Evolutionary conservation across 2,888 invertebrate genomes (phyloP), one percentile per base, ranked within the genome.

Genomic region (Archaeoteleia sp.): DNA sequence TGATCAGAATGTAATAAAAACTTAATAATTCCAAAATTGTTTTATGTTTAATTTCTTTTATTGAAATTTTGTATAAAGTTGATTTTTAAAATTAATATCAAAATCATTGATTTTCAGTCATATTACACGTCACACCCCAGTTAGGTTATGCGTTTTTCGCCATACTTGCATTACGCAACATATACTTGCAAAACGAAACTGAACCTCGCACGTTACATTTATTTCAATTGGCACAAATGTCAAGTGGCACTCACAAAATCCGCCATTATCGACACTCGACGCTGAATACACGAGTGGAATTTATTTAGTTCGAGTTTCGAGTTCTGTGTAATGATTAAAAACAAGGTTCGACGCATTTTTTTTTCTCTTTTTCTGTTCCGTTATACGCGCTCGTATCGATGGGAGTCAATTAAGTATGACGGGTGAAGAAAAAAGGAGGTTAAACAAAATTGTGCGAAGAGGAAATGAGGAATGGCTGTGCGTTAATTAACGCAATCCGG

Each of bases 141-240:
- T n/a, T n/a, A n/a, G n/a, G 40, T 61, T 53, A 53, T 53, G 35
- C 23, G n/a, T n/a, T n/a, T n/a, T n/a, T n/a, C n/a, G n/a, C n/a
- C n/a, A n/a, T n/a, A n/a, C n/a, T n/a, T n/a, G n/a, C n/a, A n/a
- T n/a, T n/a, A n/a, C n/a, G n/a, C n/a, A n/a, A n/a, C n/a, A n/a
- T n/a, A n/a, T n/a, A n/a, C n/a, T n/a, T n/a, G n/a, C n/a, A n/a
- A n/a, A n/a, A n/a, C n/a, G n/a, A n/a, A n/a, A n/a, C n/a, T n/a
- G n/a, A n/a, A n/a, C n/a, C 53, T 37, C 53, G 39, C 17, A 46
- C 62, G 54, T 54, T 54, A 62, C 54, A 42, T 54, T 62, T 34
- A 62, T 62, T 62, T 62, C 62, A 54, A 62, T 54, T 48, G 62
- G 62, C 54, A 62, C 54, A 62, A 62, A 40, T 54, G 62, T 53